These are phyloP conservation scores for Ctenicera cuprea DNA, from an alignment of 2,888 invertebrate species.

Conservation along the genomic window DNA sequence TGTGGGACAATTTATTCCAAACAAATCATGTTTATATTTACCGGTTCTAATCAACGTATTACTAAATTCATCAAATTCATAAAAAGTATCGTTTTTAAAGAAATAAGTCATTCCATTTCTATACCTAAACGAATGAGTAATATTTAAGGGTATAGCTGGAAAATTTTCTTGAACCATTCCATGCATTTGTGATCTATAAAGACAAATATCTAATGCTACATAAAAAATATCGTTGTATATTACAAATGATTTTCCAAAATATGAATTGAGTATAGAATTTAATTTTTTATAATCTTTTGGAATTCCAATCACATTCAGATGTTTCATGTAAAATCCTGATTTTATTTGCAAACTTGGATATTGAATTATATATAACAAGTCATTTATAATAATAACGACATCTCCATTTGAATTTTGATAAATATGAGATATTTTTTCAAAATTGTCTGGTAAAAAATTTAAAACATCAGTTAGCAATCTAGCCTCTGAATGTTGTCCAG, in stretches of 20 bases:
- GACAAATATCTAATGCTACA: constrained; percentile 1
- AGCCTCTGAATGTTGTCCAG: no score
- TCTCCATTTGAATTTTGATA: constrained; percentile 2
- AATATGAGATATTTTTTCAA: constrained; percentile 3
- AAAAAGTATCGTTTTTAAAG: not conserved
- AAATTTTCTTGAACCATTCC: constrained; percentile 2
- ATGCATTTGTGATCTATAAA: constrained; percentile 1
- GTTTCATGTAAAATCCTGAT: constrained; percentile 3
- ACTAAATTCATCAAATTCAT: constrained; percentile 5
- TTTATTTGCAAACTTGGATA: constrained; percentile 5
- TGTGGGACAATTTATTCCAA: constrained; percentile 5
- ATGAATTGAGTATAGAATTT: not conserved
- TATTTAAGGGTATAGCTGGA: constrained; percentile 2
- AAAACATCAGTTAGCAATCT: not conserved
- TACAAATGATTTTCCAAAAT: not conserved
- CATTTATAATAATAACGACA: constrained; percentile 5
- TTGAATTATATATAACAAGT: constrained; percentile 2
- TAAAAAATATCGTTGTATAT: constrained; percentile 1
- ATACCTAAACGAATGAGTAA: constrained; percentile 5
- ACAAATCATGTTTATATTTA: constrained; percentile 5
- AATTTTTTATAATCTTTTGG: not conserved
- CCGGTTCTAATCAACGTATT: constrained; percentile 2
- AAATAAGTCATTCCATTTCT: not conserved
- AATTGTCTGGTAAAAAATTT: constrained; percentile 1
- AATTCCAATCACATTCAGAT: constrained; percentile 5